Conservation (phyloP, 2,888 invertebrate species). For the Nyleta sp. region DNA sequence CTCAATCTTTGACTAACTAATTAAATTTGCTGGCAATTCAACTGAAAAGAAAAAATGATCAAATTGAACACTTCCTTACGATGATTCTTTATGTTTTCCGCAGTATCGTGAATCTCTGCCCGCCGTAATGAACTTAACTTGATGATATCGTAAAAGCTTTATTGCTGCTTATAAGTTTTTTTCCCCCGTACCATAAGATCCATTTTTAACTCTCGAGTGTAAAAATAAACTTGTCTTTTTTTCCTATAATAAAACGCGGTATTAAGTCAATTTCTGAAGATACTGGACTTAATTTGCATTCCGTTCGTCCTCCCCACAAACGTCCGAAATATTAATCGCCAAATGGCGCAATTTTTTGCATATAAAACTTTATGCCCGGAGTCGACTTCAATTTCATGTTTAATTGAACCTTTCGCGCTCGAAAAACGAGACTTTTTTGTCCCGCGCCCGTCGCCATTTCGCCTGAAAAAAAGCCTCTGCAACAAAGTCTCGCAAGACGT, state of each 20-base stretch:
- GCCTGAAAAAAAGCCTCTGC: not conserved
- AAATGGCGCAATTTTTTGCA: no score
- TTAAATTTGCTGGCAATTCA: not conserved
- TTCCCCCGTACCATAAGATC: not conserved
- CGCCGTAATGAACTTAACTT: slow-evolving; percentile 34
- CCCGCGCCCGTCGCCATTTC: no score
- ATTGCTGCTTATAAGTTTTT: slow-evolving; percentile 18
- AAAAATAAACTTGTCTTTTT: slow-evolving; percentile 20
- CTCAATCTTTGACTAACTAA: not conserved
- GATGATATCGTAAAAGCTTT: slow-evolving; percentile 44
- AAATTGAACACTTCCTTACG: slow-evolving; percentile 7
- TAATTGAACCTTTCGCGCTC: no score
- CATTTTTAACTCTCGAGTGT: slow-evolving; percentile 16
- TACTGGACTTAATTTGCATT: not conserved
- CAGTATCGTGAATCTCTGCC: slow-evolving; percentile 3
- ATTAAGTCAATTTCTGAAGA: slow-evolving; percentile 18
- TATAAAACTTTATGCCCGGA: no score
- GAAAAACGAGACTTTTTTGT: no score
- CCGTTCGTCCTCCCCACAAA: no score
- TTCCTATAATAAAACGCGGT: slow-evolving; percentile 4
- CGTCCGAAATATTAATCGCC: no score
- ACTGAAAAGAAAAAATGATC: slow-evolving; percentile 9
- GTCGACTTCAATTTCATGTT: no score
- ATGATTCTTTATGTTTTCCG: slow-evolving; percentile 9
- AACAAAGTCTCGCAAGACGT: no score